phyloP scores from a whole-genome alignment of 1,140 invertebrate species.

The Solenopsis invicta region DNA sequence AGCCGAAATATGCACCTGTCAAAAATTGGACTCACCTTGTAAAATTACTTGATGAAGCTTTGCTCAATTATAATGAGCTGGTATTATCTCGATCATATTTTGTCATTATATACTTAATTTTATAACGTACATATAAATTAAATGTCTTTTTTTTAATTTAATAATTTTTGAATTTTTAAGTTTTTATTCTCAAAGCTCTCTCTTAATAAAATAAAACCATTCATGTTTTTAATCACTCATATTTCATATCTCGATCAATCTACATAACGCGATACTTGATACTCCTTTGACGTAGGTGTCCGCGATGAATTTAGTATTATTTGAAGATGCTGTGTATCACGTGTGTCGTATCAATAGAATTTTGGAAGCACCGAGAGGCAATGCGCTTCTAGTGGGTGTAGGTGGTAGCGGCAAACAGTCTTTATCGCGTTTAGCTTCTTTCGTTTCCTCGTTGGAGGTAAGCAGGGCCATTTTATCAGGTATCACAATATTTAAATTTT shows the following conservation, averaged over 20 bases:
- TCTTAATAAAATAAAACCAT: background rate
- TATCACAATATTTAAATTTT: background rate
- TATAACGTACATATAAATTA: background rate
- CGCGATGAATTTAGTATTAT: slow-evolving; percentile 97
- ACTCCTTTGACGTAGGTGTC: slow-evolving; percentile 89
- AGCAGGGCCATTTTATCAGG: background rate
- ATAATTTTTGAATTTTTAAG: background rate
- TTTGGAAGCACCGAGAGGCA: slow-evolving; percentile 95
- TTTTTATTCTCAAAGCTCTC: background rate
- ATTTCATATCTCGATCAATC: background rate
- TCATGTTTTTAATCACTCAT: background rate
- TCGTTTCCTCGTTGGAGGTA: slow-evolving; percentile 95
- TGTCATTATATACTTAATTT: background rate
- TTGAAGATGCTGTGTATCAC: slow-evolving; percentile 98
- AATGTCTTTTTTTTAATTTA: background rate
- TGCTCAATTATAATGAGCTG: slow-evolving; percentile 94
- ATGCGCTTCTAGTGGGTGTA: slow-evolving; percentile 96
- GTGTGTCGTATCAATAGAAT: slow-evolving; percentile 97
- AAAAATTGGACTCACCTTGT: slow-evolving; percentile 91
- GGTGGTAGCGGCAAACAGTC: slow-evolving; percentile 98
- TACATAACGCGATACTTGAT: background rate
- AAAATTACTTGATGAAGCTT: slow-evolving; percentile 93
- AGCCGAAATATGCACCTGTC: slow-evolving; percentile 96
- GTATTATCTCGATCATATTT: slow-evolving; percentile 73
- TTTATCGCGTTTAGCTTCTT: slow-evolving; percentile 94